Percentiles rank a stretch among this genome's conserved stretches.
Conservation (phyloP, 2,113 vertebrate genomes). For the Sylvietta virens region DNA sequence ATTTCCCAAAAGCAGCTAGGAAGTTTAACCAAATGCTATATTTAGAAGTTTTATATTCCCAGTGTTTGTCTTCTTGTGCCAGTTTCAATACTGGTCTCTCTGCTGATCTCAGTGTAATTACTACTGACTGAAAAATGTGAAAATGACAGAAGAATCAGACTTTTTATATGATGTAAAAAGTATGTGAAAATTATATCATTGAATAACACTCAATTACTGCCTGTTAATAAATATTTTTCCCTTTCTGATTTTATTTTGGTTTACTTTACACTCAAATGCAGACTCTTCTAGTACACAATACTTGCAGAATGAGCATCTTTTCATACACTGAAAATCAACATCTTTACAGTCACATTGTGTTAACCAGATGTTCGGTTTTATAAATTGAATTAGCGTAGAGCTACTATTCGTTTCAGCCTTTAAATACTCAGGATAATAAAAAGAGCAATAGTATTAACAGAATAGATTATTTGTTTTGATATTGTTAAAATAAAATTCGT, state of each 20-base stretch:
- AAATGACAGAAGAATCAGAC: neutral
- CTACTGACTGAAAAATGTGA: neutral
- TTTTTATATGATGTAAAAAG: neutral
- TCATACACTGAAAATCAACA: neutral
- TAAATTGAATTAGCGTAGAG: neutral
- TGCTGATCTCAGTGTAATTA: neutral
- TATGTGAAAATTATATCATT: neutral
- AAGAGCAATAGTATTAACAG: neutral
- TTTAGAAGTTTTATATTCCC: neutral
- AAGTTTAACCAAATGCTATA: neutral
- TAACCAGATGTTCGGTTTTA: neutral
- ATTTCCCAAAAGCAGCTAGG: neutral
- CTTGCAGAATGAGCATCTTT: neutral
- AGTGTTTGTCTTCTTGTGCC: neutral
- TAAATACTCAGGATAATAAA: neutral
- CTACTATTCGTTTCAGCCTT: neutral
- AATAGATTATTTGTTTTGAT: conserved; percentile 26
- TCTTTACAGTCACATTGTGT: neutral
- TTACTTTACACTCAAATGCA: neutral
- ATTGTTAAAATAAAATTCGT: conserved; percentile 9
- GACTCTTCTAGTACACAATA: neutral
- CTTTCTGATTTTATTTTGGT: neutral
- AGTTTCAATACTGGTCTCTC: neutral
- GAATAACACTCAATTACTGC: neutral
- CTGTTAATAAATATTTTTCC: neutral